These are phyloP conservation scores for Conus betulinus DNA, from an alignment of 1,140 invertebrate species.

Conservation along the genomic window DNA sequence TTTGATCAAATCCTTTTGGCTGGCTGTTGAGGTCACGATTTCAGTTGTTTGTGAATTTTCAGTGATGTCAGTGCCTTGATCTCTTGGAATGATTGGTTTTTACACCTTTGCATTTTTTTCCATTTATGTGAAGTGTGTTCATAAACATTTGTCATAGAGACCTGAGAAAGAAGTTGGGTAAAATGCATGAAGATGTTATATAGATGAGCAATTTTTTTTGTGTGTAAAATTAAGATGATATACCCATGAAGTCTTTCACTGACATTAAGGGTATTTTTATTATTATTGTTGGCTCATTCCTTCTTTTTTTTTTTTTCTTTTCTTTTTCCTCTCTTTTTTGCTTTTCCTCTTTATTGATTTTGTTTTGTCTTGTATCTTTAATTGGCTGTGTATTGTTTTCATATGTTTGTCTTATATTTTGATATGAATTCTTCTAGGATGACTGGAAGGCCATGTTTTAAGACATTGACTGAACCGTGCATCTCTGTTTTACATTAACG, in stretches of 20 bases:
- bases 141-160: not conserved
- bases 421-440: too few relatives aligned
- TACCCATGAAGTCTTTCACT: not conserved
- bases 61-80: not conserved
- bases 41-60: not conserved
- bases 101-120: not conserved
- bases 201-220: too few relatives aligned
- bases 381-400: too few relatives aligned
- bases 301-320: too few relatives aligned
- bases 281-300: not conserved
- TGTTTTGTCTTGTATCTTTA: too few relatives aligned
- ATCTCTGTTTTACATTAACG: too few relatives aligned
- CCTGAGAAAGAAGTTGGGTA: not conserved
- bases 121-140: not conserved
- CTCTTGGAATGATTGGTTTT: not conserved
- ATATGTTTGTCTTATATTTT: too few relatives aligned
- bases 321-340: too few relatives aligned
- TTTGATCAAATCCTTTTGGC: not conserved
- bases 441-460: too few relatives aligned
- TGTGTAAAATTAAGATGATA: not conserved
- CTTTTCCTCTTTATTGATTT: too few relatives aligned
- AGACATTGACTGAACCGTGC: too few relatives aligned
- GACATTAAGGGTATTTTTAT: slow-evolving; percentile 1
- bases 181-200: not conserved
- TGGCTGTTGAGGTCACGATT: not conserved